These are phyloP conservation scores for Chrysina gloriosa DNA, from an alignment of 2,888 invertebrate genomes.

Conservation along the genomic window DNA sequence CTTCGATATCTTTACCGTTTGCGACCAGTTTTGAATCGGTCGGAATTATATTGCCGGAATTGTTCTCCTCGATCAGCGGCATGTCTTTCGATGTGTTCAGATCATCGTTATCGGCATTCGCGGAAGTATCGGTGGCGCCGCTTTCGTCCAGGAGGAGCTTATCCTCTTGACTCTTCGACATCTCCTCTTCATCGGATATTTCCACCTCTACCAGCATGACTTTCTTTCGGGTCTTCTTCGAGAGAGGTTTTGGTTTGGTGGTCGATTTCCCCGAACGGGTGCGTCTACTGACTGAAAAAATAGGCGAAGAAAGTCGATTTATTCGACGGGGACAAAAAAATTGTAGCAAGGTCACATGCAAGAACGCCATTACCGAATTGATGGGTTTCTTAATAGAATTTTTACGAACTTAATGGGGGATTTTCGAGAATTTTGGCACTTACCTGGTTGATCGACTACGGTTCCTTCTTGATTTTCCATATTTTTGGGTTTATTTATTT, in stretches of 20 bases:
- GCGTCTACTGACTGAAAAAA: slow-evolving; percentile 57
- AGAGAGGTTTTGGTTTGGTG: slow-evolving; percentile 52
- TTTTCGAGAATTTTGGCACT: not conserved
- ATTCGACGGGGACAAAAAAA: not conserved
- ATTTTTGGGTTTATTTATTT: not conserved
- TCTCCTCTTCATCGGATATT: slow-evolving; percentile 64
- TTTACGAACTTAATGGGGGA: not conserved
- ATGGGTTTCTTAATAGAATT: not conserved
- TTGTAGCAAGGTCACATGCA: slow-evolving; percentile 20
- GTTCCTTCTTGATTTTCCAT: slow-evolving; percentile 27
- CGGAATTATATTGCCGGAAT: not conserved
- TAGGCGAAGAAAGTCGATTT: not conserved
- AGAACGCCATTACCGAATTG: slow-evolving; percentile 21
- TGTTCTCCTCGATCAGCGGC: not conserved
- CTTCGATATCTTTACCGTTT: not conserved
- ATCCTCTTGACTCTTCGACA: slow-evolving; percentile 42
- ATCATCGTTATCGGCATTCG: slow-evolving; percentile 7
- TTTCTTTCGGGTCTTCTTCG: slow-evolving; percentile 63
- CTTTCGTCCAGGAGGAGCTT: slow-evolving; percentile 35
- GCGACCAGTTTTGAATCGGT: not conserved
- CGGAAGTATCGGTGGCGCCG: not conserved
- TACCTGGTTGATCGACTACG: slow-evolving; percentile 16
- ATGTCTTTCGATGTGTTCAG: not conserved
- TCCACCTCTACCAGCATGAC: slow-evolving; percentile 65
- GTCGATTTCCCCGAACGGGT: slow-evolving; percentile 69